Percentiles rank a stretch among this genome's conserved stretches.
These are phyloP conservation scores for Salminus brasiliensis DNA, from an alignment of 2,113 vertebrate species.

Conservation along the genomic window DNA sequence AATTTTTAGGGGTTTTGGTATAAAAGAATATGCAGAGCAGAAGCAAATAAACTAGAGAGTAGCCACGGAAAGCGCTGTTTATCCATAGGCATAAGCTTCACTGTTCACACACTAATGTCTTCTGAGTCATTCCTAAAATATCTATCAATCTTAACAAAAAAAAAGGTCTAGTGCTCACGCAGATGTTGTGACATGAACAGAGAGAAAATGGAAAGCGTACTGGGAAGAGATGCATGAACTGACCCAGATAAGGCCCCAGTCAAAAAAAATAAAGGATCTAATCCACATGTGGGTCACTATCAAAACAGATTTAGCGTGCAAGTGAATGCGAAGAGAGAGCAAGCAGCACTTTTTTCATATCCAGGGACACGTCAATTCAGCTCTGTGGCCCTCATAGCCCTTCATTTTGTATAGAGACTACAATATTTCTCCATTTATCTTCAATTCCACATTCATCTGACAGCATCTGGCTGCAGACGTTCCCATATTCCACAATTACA, in stretches of 20 bases:
- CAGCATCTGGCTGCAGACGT: conserved; percentile 16
- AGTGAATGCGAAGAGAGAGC: conserved; percentile 21
- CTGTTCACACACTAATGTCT: background rate
- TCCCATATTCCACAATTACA: background rate
- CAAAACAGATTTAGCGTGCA: conserved; percentile 15
- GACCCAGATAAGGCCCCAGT: conserved; percentile 33
- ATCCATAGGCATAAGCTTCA: background rate
- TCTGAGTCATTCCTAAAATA: background rate
- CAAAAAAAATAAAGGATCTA: conserved; percentile 9
- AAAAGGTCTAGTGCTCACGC: background rate
- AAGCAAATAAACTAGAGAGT: background rate
- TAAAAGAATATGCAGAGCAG: conserved; percentile 13
- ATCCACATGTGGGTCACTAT: conserved; percentile 34
- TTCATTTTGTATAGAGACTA: background rate
- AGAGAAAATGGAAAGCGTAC: background rate
- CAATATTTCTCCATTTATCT: conserved; percentile 1
- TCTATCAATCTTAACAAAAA: background rate
- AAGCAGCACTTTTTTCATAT: background rate
- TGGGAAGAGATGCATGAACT: background rate
- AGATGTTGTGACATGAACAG: background rate
- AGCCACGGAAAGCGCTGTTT: background rate
- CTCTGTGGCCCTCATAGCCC: background rate
- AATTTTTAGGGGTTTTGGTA: conserved; percentile 25
- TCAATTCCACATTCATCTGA: background rate
- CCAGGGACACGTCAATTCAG: background rate